A percentile compares a stretch with the other conserved stretches of the same genome.
These are phyloP conservation scores for Plectus sambesii DNA, from an alignment of 1,140 invertebrate species.

Conservation along the genomic window DNA sequence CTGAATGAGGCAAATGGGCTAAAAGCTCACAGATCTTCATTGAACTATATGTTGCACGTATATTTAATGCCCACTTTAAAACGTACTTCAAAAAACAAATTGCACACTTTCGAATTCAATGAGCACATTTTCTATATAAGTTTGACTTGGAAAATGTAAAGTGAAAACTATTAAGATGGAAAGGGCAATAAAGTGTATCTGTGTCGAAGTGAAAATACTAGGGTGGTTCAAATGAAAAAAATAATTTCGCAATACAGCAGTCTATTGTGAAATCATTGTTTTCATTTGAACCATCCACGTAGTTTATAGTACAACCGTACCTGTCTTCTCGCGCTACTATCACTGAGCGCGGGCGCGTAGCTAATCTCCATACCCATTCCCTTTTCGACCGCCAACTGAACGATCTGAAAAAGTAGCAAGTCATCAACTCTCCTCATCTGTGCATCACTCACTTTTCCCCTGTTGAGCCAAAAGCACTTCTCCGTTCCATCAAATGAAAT, in stretches of 20 bases:
- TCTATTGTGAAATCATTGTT: too few relatives aligned
- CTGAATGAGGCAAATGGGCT: too few relatives aligned
- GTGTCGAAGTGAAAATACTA: constrained; percentile 15
- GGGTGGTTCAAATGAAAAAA: constrained; percentile 25
- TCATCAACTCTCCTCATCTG: neutral
- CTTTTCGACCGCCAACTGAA: constrained; percentile 13
- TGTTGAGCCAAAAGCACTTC: constrained; percentile 5
- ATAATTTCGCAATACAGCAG: constrained; percentile 26
- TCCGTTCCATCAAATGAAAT: constrained; percentile 17
- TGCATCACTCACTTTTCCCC: constrained; percentile 2
- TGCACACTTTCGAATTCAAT: too few relatives aligned
- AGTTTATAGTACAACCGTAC: too few relatives aligned
- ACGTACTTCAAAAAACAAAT: too few relatives aligned
- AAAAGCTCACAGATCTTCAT: too few relatives aligned
- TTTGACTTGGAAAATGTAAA: constrained; percentile 16
- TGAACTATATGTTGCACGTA: too few relatives aligned
- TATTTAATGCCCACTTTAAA: too few relatives aligned
- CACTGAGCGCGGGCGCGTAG: constrained; percentile 21
- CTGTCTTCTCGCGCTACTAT: constrained; percentile 5
- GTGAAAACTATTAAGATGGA: neutral
- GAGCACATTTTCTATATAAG: too few relatives aligned
- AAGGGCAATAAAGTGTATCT: constrained; percentile 8
- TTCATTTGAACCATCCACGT: too few relatives aligned
- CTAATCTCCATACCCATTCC: constrained; percentile 25
- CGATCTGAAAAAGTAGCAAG: constrained; percentile 8